These are phyloP conservation scores for Montipora capitata DNA, from an alignment of 92 coral and sea anemone species.

Conservation along the genomic window DNA sequence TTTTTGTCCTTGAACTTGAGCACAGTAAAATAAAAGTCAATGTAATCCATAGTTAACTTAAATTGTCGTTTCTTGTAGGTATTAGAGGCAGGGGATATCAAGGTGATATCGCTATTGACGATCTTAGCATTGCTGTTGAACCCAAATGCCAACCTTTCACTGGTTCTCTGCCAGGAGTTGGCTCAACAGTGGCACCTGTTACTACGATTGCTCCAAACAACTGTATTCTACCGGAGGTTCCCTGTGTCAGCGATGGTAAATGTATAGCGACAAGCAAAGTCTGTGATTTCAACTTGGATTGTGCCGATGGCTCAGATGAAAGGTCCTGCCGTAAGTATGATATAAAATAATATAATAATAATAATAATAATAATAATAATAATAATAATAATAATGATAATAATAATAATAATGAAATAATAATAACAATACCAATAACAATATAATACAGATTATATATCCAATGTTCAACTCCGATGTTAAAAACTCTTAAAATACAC, in stretches of 20 bases:
- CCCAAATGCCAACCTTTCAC: slow-evolving; percentile 69
- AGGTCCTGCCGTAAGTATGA: slow-evolving; percentile 93
- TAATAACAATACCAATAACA: too few relatives aligned
- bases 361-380: too few relatives aligned
- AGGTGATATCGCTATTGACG: slow-evolving; percentile 97
- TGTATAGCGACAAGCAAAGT: slow-evolving; percentile 74
- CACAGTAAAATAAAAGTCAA: too few relatives aligned
- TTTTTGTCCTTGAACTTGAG: not conserved
- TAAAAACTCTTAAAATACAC: too few relatives aligned
- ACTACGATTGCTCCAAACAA: slow-evolving; percentile 93
- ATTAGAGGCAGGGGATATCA: slow-evolving; percentile 87
- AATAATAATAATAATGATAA: too few relatives aligned
- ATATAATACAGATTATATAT: too few relatives aligned
- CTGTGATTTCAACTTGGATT: slow-evolving; percentile 95
- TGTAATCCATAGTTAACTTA: not conserved
- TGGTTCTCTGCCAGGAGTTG: slow-evolving; percentile 81
- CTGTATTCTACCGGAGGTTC: slow-evolving; percentile 84
- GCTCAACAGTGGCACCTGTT: slow-evolving; percentile 82
- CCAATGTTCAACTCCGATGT: too few relatives aligned
- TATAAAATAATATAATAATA: too few relatives aligned
- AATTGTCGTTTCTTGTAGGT: slow-evolving; percentile 35
- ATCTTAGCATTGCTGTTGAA: slow-evolving; percentile 82
- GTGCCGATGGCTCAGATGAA: slow-evolving; percentile 96
- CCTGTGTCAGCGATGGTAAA: slow-evolving; percentile 87
- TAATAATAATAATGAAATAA: too few relatives aligned